phyloP scores from a whole-genome alignment of 2,888 invertebrate species.

The Athetis lepigone region DNA sequence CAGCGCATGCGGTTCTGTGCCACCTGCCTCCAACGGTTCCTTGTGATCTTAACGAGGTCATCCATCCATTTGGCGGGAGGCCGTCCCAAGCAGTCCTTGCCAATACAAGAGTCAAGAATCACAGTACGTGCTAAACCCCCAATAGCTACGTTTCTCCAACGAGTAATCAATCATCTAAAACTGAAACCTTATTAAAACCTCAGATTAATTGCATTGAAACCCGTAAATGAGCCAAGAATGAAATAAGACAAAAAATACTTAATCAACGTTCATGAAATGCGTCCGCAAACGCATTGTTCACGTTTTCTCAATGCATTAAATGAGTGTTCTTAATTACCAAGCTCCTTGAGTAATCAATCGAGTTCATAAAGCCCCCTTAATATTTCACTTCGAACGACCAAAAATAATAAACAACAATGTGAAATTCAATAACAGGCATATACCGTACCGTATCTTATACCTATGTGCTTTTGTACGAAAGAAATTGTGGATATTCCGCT shows the following conservation, averaged over 20 bases:
- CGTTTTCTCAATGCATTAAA: slow-evolving; percentile 60
- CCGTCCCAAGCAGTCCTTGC: no score
- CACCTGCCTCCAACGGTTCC: no score
- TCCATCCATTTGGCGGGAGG: no score
- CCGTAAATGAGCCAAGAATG: slow-evolving; percentile 48
- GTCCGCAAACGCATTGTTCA: slow-evolving; percentile 62
- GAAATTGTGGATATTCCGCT: slow-evolving; percentile 63
- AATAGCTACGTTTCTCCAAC: slow-evolving; percentile 51
- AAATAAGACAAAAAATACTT: slow-evolving; percentile 56
- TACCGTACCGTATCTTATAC: slow-evolving; percentile 70
- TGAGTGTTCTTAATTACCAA: slow-evolving; percentile 72
- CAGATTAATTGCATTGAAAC: slow-evolving; percentile 42
- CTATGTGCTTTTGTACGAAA: slow-evolving; percentile 65
- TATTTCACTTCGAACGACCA: slow-evolving; percentile 74
- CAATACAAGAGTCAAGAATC: no score
- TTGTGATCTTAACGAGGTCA: no score
- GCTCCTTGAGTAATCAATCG: slow-evolving; percentile 67
- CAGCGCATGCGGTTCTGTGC: no score
- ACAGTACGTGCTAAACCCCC: no score
- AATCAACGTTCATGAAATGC: slow-evolving; percentile 63
- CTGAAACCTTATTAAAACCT: slow-evolving; percentile 53
- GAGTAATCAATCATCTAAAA: slow-evolving; percentile 31
- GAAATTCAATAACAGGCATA: slow-evolving; percentile 81
- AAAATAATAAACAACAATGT: slow-evolving; percentile 80
- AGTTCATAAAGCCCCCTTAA: slow-evolving; percentile 69